These are phyloP conservation scores for Plagodis pulveraria DNA, from an alignment of 2,888 invertebrate genomes.

Conservation along the genomic window DNA sequence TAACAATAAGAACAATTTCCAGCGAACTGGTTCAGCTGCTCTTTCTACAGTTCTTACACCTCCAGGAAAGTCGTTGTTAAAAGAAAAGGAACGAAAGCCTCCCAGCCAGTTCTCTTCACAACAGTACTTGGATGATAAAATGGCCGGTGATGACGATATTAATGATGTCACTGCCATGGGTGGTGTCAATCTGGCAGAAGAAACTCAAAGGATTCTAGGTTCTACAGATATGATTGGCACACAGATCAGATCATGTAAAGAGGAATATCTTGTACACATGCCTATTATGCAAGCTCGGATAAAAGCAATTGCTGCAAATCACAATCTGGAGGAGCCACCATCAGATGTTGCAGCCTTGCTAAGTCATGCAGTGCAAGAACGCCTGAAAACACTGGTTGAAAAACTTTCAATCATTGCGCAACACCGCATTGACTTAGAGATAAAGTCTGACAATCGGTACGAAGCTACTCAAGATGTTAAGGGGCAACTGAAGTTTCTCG, in stretches of 20 bases:
- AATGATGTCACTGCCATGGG: constrained; percentile 99
- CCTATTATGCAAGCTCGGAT: constrained; percentile 91
- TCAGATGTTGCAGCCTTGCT: constrained; percentile 94
- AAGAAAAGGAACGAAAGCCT: constrained; percentile 91
- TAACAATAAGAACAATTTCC: constrained; percentile 61
- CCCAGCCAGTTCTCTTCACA: constrained; percentile 82
- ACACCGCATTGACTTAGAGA: constrained; percentile 95
- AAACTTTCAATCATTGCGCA: constrained; percentile 97
- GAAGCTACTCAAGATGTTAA: constrained; percentile 95
- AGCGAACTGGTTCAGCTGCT: constrained; percentile 59
- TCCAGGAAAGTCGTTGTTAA: constrained; percentile 86
- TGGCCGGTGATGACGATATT: constrained; percentile 96
- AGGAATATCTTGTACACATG: constrained; percentile 94
- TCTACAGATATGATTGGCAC: constrained; percentile 96
- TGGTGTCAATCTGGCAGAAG: constrained; percentile 98
- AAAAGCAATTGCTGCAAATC: constrained; percentile 89
- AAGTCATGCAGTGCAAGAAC: constrained; percentile 97
- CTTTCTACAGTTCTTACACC: constrained; percentile 73
- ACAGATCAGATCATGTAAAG: constrained; percentile 95
- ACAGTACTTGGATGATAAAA: constrained; percentile 77
- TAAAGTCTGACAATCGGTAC: constrained; percentile 94
- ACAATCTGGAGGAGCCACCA: constrained; percentile 93
- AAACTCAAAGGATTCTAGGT: constrained; percentile 96
- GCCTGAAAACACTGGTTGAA: constrained; percentile 95
- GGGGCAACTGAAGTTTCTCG: constrained; percentile 97